Percentiles rank a stretch among this genome's conserved stretches.
Conservation (phyloP, 2,888 invertebrate genomes). For the Brenthis ino region DNA sequence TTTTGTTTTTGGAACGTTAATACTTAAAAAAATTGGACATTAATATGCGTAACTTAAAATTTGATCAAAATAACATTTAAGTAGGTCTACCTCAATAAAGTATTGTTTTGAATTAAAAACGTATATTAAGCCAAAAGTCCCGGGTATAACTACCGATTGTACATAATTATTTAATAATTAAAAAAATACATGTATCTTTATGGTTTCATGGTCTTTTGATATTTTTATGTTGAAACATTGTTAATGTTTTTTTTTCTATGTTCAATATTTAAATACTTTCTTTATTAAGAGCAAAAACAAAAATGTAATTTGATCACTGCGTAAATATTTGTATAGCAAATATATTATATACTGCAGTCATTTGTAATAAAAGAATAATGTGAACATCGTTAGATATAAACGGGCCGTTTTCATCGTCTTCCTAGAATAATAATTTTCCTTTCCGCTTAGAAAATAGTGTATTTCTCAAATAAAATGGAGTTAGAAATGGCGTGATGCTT, state of each 20-base stretch:
- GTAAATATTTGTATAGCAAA: neutral
- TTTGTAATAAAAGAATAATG: neutral
- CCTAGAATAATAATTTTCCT: neutral
- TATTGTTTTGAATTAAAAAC: conserved; percentile 16
- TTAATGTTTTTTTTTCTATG: no score
- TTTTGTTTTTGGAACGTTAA: neutral
- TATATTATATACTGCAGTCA: neutral
- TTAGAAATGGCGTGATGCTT: no score
- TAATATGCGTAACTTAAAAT: neutral
- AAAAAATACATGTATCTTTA: no score
- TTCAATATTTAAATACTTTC: no score
- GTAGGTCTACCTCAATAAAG: conserved; percentile 33
- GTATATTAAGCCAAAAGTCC: no score
- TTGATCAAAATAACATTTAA: conserved; percentile 12
- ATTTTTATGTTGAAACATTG: no score
- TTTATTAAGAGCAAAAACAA: no score
- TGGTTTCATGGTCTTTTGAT: no score
- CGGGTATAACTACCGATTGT: no score
- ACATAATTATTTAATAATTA: no score
- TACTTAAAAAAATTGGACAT: neutral
- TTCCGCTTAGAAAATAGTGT: neutral
- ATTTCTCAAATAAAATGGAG: no score
- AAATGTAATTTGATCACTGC: no score
- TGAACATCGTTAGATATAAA: neutral
- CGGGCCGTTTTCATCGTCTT: neutral